Evolutionary conservation across 2,113 vertebrate genomes (phyloP).

Genomic region (Lontra canadensis): DNA sequence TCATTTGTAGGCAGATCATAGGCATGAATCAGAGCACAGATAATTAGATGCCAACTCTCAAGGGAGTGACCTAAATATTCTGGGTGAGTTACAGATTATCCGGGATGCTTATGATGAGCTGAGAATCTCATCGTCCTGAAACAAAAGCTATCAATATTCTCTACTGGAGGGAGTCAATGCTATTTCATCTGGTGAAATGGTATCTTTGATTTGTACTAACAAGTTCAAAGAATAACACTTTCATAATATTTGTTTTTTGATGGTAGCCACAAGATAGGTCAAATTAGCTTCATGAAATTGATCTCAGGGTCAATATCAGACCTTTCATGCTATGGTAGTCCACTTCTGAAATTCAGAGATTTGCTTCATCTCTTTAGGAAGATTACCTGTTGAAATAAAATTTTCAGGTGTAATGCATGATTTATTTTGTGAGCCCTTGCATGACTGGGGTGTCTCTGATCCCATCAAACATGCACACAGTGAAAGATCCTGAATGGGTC

Average conservation of each 20-base stretch:
- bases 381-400: neutral
- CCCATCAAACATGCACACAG: neutral
- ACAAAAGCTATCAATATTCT: neutral
- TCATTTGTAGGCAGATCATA: neutral
- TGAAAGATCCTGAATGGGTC: neutral
- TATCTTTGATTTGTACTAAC: neutral
- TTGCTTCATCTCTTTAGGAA: neutral
- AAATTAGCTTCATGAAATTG: neutral
- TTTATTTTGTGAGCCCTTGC: neutral
- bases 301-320: neutral
- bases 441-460: neutral
- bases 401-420: neutral
- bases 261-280: neutral
- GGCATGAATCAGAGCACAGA: neutral
- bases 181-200: neutral
- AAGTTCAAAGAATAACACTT: neutral
- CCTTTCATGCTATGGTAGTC: neutral
- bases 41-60: too few species aligned
- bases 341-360: neutral
- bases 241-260: neutral
- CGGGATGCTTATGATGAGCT: neutral
- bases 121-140: neutral
- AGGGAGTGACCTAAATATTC: neutral
- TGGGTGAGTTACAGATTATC: neutral
- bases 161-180: neutral